A percentile compares a stretch with the other conserved stretches of the same genome.
Evolutionary conservation across 2,888 invertebrate species (phyloP).

Genomic region (Epistrophella euchroma): DNA sequence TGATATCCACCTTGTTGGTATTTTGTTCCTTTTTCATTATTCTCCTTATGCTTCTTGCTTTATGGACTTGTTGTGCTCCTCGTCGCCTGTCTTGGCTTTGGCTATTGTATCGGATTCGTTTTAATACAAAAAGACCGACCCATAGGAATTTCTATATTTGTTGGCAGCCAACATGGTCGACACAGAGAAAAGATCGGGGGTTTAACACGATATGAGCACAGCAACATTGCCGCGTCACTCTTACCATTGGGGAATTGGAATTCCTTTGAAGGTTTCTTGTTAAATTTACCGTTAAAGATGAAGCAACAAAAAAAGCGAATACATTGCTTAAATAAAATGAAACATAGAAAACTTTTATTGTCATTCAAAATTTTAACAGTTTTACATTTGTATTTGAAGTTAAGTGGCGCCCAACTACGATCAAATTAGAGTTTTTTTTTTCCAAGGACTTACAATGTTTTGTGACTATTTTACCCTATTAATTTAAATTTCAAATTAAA

Average conservation of each 20-base stretch:
- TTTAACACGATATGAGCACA: constrained; percentile 12
- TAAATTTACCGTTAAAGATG: constrained; percentile 25
- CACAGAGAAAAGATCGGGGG: background rate
- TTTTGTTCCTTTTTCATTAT: constrained; percentile 39
- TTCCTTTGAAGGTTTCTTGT: constrained; percentile 28
- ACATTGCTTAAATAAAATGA: background rate
- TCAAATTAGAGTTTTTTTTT: background rate
- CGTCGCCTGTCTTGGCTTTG: constrained; percentile 54
- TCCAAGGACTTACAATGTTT: background rate
- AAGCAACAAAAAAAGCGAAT: background rate
- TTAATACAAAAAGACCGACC: constrained; percentile 62
- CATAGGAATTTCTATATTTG: constrained; percentile 66
- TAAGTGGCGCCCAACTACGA: constrained; percentile 15
- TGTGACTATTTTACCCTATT: background rate
- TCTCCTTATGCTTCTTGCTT: constrained; percentile 10
- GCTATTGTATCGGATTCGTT: constrained; percentile 53
- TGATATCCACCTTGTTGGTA: constrained; percentile 47
- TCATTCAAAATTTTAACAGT: background rate
- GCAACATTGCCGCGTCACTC: constrained; percentile 1
- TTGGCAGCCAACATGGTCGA: constrained; percentile 38
- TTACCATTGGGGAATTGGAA: constrained; percentile 18
- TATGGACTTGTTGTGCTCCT: constrained; percentile 31
- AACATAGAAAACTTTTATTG: background rate
- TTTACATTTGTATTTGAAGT: background rate
- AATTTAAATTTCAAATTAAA: too few relatives aligned